These are phyloP conservation scores for Scaptomyza pallida DNA, from an alignment of 1,140 invertebrate species.

Conservation along the genomic window DNA sequence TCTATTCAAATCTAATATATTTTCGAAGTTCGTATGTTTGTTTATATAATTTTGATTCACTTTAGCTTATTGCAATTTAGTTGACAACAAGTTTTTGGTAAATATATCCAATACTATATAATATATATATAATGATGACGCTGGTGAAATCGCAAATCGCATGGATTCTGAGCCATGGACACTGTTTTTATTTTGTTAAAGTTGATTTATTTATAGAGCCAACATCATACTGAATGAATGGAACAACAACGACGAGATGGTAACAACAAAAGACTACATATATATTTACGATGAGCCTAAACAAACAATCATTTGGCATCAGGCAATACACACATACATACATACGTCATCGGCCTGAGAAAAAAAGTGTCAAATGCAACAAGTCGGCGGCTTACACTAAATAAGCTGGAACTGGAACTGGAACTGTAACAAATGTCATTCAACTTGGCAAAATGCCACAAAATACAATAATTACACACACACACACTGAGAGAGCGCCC, in stretches of 20 bases:
- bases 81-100: conserved; percentile 31
- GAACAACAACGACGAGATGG: background rate
- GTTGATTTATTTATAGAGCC: conserved; percentile 26
- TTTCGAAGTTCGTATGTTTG: conserved; percentile 32
- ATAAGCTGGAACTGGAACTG: conserved; percentile 28
- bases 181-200: conserved; percentile 2
- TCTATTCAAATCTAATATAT: conserved; percentile 28
- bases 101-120: background rate
- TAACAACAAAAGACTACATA: conserved; percentile 1
- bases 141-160: conserved; percentile 67
- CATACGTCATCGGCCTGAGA: conserved; percentile 36
- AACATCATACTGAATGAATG: conserved; percentile 25
- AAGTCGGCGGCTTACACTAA: background rate
- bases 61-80: conserved; percentile 43
- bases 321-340: too few relatives aligned
- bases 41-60: conserved; percentile 35
- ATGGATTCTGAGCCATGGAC: conserved; percentile 13
- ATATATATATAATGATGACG: conserved; percentile 39
- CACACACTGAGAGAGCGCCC: conserved; percentile 14
- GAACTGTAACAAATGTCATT: conserved; percentile 74
- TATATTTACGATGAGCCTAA: conserved; percentile 9
- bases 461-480: conserved; percentile 11
- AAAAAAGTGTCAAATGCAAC: conserved; percentile 36
- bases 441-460: conserved; percentile 53
- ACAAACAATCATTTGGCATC: conserved; percentile 17